Percentiles rank a stretch among this genome's conserved stretches.
Conservation (phyloP, 2,797 vertebrate species). For the Myotis daubentonii region DNA sequence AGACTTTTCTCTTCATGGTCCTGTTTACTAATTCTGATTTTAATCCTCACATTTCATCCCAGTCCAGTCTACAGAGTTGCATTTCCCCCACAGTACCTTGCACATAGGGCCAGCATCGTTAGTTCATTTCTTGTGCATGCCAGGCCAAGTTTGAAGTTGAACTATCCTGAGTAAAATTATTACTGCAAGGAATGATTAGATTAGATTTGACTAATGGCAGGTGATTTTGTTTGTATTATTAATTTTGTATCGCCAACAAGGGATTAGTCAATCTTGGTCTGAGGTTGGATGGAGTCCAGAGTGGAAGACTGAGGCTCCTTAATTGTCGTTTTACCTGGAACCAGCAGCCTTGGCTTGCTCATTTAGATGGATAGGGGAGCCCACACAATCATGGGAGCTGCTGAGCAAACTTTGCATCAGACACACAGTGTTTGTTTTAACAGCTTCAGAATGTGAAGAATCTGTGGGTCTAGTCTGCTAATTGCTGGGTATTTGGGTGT, state of each 20-base stretch:
- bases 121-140: constrained; percentile 36
- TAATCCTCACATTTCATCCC: constrained; percentile 51
- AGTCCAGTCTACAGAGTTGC: constrained; percentile 13
- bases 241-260: constrained; percentile 75
- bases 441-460: constrained; percentile 76
- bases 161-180: constrained; percentile 63
- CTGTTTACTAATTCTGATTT: constrained; percentile 69
- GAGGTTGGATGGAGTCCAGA: constrained; percentile 69
- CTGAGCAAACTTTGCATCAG: constrained; percentile 49
- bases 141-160: constrained; percentile 65
- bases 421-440: constrained; percentile 58
- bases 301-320: constrained; percentile 58
- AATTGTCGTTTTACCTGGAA: constrained; percentile 56
- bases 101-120: constrained; percentile 56
- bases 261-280: constrained; percentile 72
- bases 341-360: background rate
- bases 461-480: constrained; percentile 74
- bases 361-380: constrained; percentile 13
- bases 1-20: constrained; percentile 56
- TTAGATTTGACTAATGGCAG: constrained; percentile 76
- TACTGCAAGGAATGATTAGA: constrained; percentile 73
- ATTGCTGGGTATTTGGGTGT: constrained; percentile 48
- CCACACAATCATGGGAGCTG: background rate
- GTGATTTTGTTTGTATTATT: constrained; percentile 77
- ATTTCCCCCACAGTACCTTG: constrained; percentile 17